phyloP scores from a whole-genome alignment of 2,113 vertebrate species.

The Psophia crepitans region DNA sequence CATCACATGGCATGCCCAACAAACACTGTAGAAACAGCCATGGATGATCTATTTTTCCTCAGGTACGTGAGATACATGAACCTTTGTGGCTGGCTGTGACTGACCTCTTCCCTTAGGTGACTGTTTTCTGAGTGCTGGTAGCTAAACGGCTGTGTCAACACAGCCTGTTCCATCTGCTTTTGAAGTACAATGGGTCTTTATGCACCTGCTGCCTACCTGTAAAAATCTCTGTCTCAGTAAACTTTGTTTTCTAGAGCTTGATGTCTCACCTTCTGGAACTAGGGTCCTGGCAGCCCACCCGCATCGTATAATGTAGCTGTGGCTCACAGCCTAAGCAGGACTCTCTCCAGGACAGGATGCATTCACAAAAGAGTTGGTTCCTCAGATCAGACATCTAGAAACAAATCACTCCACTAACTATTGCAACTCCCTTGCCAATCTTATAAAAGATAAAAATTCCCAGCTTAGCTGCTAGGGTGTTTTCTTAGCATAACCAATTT shows the following conservation, averaged over 20 bases:
- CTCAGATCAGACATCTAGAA: neutral
- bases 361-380: accelerated
- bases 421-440: neutral
- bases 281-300: neutral
- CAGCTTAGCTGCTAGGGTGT: neutral
- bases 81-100: neutral
- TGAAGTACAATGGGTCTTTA: neutral
- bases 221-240: neutral
- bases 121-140: neutral
- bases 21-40: neutral
- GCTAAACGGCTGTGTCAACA: neutral
- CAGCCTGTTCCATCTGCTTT: neutral
- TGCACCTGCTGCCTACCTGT: neutral
- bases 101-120: neutral
- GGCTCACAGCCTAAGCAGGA: neutral
- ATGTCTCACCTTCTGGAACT: neutral
- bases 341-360: neutral
- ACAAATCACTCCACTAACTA: neutral
- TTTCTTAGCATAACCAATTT: neutral
- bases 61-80: neutral
- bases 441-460: neutral
- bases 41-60: neutral
- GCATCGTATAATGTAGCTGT: accelerated
- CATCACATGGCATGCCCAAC: neutral
- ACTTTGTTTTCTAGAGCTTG: neutral